Base-by-base conservation (phyloP, 2,797 vertebrate species). In the Hippoglossus hippoglossus region DNA sequence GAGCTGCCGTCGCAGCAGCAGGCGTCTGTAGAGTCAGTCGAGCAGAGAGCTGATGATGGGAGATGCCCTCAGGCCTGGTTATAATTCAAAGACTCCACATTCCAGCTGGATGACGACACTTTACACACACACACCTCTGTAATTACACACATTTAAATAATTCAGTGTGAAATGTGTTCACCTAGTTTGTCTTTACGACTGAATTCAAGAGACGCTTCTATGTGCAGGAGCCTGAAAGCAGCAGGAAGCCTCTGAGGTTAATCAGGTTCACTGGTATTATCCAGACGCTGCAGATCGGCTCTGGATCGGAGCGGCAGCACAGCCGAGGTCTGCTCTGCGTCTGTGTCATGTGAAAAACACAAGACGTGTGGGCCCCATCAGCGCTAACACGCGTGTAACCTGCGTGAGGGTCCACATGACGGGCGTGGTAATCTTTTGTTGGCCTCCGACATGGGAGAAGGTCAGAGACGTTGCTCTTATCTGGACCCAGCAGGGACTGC, bases 391-490 rank as follows among this genome's bases (percentile, higher is more conserved):
- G 47, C n/a, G n/a, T 49, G 47, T 19, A 31, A 44, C 15, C 9
- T n/a, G 55, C 18, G 47, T 56, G 26, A 1, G 13, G 1, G 34
- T 52, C 50, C 47, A 13, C 61, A 52, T 39, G 57, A 51, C 10
- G 0, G 25, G 6, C 6, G 4, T 3, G 6, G 39, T 34, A 13
- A 50, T 78, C 24, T 28, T 66, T 52, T 57, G 39, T 60, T 21
- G 3, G 5, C 19, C n/a, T 19, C 57, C 18, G 63, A 70, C 25
- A 11, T 4, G 4, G 6, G 15, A 26, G 52, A 9, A 39, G 53
- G 59, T 71, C 79, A 12, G 64, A 51, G 62, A 46, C 13, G 22
- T 2, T 0, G 5, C 61, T 81, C 24, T 73, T 62, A 79, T 84
- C 63, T 16, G 12, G 10, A 34, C 6, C 3, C n/a, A 22, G 46